These are phyloP conservation scores for Eptesicus fuscus DNA, from an alignment of 2,113 vertebrate genomes.

Conservation along the genomic window DNA sequence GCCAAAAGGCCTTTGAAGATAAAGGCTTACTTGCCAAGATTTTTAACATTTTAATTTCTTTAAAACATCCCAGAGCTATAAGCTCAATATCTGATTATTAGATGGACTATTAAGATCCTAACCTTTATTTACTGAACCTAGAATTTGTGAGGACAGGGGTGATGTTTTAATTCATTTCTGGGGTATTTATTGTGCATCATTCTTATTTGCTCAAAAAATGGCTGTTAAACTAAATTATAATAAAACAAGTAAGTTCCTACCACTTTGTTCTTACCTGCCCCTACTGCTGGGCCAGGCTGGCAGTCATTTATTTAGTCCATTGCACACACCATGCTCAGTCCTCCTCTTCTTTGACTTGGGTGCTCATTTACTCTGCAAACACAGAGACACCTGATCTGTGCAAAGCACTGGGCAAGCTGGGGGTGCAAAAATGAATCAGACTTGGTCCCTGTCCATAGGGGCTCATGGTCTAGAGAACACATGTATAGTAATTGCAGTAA, in stretches of 20 bases:
- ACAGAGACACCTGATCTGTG: background rate
- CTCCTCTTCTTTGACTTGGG: background rate
- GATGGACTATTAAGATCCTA: conserved; percentile 1
- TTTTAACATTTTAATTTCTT: conserved; percentile 37
- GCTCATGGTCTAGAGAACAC: background rate
- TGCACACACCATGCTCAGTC: background rate
- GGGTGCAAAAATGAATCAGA: background rate
- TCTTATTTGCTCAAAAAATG: background rate
- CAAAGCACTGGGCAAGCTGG: background rate
- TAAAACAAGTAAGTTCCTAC: background rate
- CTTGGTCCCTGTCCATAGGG: background rate
- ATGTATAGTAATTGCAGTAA: background rate
- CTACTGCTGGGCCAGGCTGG: background rate
- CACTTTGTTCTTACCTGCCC: background rate
- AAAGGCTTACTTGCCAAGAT: background rate
- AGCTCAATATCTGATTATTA: conserved; percentile 15
- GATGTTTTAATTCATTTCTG: conserved; percentile 19
- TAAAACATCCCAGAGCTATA: conserved; percentile 31
- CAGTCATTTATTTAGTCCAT: background rate
- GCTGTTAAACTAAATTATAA: background rate
- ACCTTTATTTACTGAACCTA: conserved; percentile 4
- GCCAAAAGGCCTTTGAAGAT: background rate
- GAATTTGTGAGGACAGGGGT: conserved; percentile 20
- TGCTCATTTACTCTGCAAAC: background rate
- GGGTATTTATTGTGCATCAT: background rate